Percentiles rank a stretch among this genome's conserved stretches.
These are phyloP conservation scores for Troilus luridus DNA, from an alignment of 2,888 invertebrate species.

Conservation along the genomic window DNA sequence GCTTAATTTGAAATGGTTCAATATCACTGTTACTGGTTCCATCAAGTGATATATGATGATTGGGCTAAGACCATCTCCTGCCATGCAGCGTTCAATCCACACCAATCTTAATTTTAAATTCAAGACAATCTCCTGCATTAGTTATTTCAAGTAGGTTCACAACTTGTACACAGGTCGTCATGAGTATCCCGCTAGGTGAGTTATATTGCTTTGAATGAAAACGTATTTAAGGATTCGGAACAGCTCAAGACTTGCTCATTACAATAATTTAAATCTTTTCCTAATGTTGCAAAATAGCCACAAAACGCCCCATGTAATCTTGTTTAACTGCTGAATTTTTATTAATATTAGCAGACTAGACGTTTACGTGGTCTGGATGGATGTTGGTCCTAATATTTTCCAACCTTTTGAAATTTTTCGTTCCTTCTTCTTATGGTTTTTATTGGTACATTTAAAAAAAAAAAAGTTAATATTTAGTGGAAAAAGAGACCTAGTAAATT, in stretches of 20 bases:
- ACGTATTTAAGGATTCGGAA: not conserved
- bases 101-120: slow-evolving; percentile 31
- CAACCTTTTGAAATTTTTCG: not conserved
- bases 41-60: not conserved
- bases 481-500: too few relatives aligned
- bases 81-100: not conserved
- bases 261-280: not conserved
- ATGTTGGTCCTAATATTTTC: not conserved
- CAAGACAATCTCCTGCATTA: not conserved
- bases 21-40: not conserved
- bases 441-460: too few relatives aligned
- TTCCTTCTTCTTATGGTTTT: not conserved
- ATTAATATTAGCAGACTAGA: not conserved
- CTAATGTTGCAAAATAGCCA: not conserved
- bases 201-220: not conserved
- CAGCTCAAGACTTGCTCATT: not conserved
- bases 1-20: not conserved
- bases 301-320: not conserved
- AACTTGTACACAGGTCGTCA: not conserved
- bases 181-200: not conserved
- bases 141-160: not conserved
- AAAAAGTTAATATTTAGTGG: too few relatives aligned
- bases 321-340: not conserved
- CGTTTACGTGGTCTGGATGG: not conserved
- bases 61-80: not conserved